Evolutionary conservation across 2,797 vertebrate genomes (phyloP), one percentile per base, ranked within the genome.

Genomic region (Anas georgica): DNA sequence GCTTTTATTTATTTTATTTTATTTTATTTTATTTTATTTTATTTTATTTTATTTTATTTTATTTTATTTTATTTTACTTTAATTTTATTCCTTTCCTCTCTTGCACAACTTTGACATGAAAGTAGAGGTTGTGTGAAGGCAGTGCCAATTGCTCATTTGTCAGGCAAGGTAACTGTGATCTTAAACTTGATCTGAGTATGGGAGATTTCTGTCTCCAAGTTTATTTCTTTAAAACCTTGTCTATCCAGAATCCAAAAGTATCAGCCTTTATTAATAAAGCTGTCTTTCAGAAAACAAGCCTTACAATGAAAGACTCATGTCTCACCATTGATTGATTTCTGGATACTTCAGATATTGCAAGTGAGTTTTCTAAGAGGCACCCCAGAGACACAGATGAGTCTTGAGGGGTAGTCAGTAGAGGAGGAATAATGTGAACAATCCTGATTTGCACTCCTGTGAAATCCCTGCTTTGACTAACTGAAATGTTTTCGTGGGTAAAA

Each of bases 171-270:
- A 64, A 37, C 22, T 16, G 8, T 35, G 83, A 63, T 64, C 17
- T 52, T 63, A 23, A 75, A 4, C 2, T 72, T 81, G 46, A 3
- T 26, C 8, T 41, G 9, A 11, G 5, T 33, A 6, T 48, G 43
- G 29, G 25, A 0, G 0, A 48, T 56, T 18, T 83, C 43, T 86
- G 14, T 1, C 37, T 69, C 4, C 35, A 11, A 50, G 12, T 55
- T 70, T 70, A 26, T n/a, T 5, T 23, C 46, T 84, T 66, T 43
- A 43, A 55, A 43, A 73, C 5, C 7, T 80, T 1, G 7, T 63
- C 54, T 50, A 46, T 20, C 26, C 43, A 59, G 28, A 83, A 21
- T 59, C 46, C 55, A 56, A 75, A 54, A 77, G 3, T 5, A 43
- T 12, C 6, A 76, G 33, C 9, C 48, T 75, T 90, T 88, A 63